Percentiles rank a stretch among this genome's conserved stretches.
Evolutionary conservation across 2,888 invertebrate genomes (phyloP).

Genomic region (Corythucha ciliata): DNA sequence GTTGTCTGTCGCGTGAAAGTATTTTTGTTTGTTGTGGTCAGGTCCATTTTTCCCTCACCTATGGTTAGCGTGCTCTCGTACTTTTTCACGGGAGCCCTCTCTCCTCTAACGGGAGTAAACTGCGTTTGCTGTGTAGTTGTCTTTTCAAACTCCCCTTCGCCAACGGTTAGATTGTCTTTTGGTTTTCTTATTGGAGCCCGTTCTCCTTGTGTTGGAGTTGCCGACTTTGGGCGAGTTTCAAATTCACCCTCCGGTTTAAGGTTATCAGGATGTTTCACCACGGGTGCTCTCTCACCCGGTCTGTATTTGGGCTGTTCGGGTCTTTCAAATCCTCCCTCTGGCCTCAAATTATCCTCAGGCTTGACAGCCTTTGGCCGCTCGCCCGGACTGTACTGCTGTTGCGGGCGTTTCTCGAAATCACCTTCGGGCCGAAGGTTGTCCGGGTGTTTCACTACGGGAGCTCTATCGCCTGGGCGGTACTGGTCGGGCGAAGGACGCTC

Average conservation of each 20-base stretch:
- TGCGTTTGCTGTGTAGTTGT: conserved; percentile 42
- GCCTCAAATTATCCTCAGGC: conserved; percentile 42
- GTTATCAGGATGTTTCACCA: conserved; percentile 42
- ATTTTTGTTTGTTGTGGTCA: conserved; percentile 48
- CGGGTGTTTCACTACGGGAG: conserved; percentile 39
- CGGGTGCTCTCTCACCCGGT: conserved; percentile 47
- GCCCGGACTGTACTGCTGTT: conserved; percentile 36
- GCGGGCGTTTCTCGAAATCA: conserved; percentile 43
- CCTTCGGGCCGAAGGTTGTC: conserved; percentile 38
- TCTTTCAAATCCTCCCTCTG: conserved; percentile 43
- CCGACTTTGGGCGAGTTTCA: conserved; percentile 39
- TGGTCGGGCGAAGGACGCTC: conserved; percentile 38
- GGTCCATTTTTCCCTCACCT: conserved; percentile 47
- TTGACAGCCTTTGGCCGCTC: conserved; percentile 44
- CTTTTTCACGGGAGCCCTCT: conserved; percentile 43
- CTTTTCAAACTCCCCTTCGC: conserved; percentile 43
- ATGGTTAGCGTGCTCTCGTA: conserved; percentile 47
- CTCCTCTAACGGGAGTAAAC: conserved; percentile 44
- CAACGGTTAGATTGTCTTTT: conserved; percentile 37
- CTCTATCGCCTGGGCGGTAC: conserved; percentile 35
- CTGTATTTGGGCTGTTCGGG: conserved; percentile 43
- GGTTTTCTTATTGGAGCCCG: conserved; percentile 44
- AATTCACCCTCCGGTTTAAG: conserved; percentile 45
- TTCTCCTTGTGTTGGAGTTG: conserved; percentile 47
- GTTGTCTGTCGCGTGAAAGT: conserved; percentile 44